phyloP scores from a whole-genome alignment of 2,888 invertebrate species.

The Perizoma affinitatum region DNA sequence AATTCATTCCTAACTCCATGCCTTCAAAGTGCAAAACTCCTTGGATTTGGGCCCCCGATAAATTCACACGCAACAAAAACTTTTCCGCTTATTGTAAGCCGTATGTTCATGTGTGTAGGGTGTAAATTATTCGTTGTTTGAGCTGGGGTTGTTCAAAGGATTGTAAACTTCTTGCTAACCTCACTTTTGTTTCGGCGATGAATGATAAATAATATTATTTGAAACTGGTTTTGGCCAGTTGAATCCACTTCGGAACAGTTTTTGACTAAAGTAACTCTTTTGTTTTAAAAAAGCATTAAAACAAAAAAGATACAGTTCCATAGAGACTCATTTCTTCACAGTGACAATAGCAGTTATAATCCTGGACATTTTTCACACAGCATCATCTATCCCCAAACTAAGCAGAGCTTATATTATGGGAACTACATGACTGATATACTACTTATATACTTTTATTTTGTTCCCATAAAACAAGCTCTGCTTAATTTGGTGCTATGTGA shows the following conservation, averaged over 20 bases:
- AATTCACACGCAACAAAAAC: constrained; percentile 29
- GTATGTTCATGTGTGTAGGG: constrained; percentile 28
- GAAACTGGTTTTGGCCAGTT: constrained; percentile 62
- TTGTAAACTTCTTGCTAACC: constrained; percentile 59
- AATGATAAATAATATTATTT: constrained; percentile 67
- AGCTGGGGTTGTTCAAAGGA: constrained; percentile 39
- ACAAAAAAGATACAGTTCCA: neutral
- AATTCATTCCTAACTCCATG: constrained; percentile 35
- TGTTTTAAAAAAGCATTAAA: constrained; percentile 17
- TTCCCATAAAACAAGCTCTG: no score
- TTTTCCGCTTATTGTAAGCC: constrained; percentile 24
- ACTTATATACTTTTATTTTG: no score
- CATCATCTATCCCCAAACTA: no score
- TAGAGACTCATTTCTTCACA: no score
- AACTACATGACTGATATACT: no score
- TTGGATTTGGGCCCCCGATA: constrained; percentile 43
- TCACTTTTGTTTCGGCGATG: constrained; percentile 66
- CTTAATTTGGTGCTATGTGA: no score
- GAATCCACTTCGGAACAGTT: constrained; percentile 59
- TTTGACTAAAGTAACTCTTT: constrained; percentile 57
- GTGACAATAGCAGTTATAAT: no score
- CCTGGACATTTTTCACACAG: no score
- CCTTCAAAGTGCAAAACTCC: constrained; percentile 41
- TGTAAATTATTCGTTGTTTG: constrained; percentile 39
- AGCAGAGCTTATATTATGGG: no score